Base-by-base conservation (phyloP, 2,113 vertebrate genomes). In the Salvator merianae region DNA sequence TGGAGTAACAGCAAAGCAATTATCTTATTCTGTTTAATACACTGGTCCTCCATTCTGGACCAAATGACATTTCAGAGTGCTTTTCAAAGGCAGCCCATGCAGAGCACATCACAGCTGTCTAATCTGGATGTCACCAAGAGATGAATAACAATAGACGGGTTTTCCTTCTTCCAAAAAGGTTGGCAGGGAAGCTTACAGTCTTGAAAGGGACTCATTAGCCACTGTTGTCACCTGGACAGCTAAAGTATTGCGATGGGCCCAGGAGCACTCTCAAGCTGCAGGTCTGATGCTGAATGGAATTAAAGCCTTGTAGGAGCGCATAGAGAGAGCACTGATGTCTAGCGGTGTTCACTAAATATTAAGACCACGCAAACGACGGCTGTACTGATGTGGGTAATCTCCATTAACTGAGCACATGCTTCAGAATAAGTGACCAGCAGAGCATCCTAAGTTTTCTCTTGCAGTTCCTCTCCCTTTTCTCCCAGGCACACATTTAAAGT, bases 401-500 rank as follows among this genome's bases (percentile, higher is more conserved):
- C n/a, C 38, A 43, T 24, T 20, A n/a, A 28, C 30, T 34, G 36
- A 32, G 78, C 38, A n/a, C 3, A 36, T 69, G 30, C 14, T 75
- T 65, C 53, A 74, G 86, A 90, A 75, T n/a, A 28, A 78, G 38
- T 5, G 81, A 85, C 87, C 81, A 81, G 63, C 18, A 55, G 77
- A 87, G 69, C 69, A 82, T 87, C 74, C 83, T 79, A 84, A 90
- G 84, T 38, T 77, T 14, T 74, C 63, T 38, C 24, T 88, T 92
- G 77, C 30, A 85, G 59, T 81, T 68, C 47, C 79, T 82, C 87
- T 93, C 66, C n/a, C 86, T 68, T 85, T 71, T 68, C 78, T 82
- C 78, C 87, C 84, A 74, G 63, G 65, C 24, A 88, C 90, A 89
- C 78, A 83, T 92, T 90, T 84, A 84, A 93, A 91, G 82, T 36